Percentiles rank a stretch among this genome's conserved stretches.
These are phyloP conservation scores for Danio choprae DNA, from an alignment of 2,797 vertebrate species.

Conservation along the genomic window DNA sequence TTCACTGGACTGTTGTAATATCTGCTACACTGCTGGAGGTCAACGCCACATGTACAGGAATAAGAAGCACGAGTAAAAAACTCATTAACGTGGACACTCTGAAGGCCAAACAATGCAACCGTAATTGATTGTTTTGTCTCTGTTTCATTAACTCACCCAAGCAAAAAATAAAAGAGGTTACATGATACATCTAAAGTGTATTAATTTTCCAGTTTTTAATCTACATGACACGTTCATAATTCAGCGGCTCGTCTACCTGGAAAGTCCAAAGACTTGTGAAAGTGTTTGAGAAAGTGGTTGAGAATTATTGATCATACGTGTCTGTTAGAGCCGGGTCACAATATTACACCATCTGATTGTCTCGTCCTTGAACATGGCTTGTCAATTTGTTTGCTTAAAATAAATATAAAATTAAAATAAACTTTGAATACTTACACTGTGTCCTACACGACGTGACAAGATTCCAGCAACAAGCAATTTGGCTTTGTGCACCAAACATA, in stretches of 20 bases:
- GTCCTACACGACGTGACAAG: too few relatives aligned
- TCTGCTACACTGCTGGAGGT: slow-evolving; percentile 20
- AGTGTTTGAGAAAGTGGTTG: slow-evolving; percentile 7
- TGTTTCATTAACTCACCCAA: slow-evolving; percentile 28
- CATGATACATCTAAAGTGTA: slow-evolving; percentile 20
- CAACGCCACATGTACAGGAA: background rate
- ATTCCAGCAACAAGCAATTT: too few relatives aligned
- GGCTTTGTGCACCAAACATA: too few relatives aligned
- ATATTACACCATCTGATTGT: background rate
- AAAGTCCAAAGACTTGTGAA: slow-evolving; percentile 26
- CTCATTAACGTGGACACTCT: slow-evolving; percentile 29
- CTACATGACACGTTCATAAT: slow-evolving; percentile 38
- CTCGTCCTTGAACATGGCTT: background rate
- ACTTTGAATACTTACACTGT: too few relatives aligned
- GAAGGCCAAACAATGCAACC: slow-evolving; percentile 39
- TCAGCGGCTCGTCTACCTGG: slow-evolving; percentile 15
- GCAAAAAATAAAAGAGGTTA: background rate
- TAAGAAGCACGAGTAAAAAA: slow-evolving; percentile 5
- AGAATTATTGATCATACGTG: slow-evolving; percentile 34
- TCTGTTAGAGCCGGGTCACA: slow-evolving; percentile 26
- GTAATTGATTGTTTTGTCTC: slow-evolving; percentile 42
- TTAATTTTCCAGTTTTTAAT: slow-evolving; percentile 48
- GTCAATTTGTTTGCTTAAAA: background rate
- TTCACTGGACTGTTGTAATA: background rate
- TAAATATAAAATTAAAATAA: too few relatives aligned